These are phyloP conservation scores for Cataglyphis altisquamis DNA, from an alignment of 2,888 invertebrate species.

Conservation along the genomic window DNA sequence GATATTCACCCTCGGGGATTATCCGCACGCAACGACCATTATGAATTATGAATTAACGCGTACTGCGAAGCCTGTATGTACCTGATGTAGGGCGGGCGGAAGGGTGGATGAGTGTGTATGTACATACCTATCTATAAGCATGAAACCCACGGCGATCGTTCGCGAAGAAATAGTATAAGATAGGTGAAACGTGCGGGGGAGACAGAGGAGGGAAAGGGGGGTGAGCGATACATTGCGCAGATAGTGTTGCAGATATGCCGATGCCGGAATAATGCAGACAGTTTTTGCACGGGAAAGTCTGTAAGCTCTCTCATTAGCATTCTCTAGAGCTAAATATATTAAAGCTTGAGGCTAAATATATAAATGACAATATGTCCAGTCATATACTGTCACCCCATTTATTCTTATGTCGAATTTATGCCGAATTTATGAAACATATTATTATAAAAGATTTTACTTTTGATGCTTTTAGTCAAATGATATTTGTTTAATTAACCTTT, in stretches of 20 bases:
- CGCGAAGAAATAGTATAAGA: constrained; percentile 27
- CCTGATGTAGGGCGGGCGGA: constrained; percentile 38
- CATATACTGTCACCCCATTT: no score
- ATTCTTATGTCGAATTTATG: not conserved
- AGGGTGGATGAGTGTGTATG: not conserved
- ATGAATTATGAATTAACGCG: constrained; percentile 84
- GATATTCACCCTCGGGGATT: constrained; percentile 74
- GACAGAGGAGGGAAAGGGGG: not conserved
- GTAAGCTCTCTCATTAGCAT: constrained; percentile 5
- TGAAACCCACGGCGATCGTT: constrained; percentile 9
- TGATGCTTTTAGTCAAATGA: not conserved
- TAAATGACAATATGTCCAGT: not conserved
- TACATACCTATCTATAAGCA: constrained; percentile 10
- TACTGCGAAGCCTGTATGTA: constrained; percentile 42
- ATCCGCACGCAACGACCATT: constrained; percentile 81
- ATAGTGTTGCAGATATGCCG: constrained; percentile 22
- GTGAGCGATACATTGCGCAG: constrained; percentile 14
- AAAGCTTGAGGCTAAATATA: not conserved
- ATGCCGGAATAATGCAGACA: not conserved
- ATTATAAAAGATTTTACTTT: not conserved
- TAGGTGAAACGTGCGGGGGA: not conserved
- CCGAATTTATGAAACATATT: not conserved
- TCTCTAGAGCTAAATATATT: not conserved
- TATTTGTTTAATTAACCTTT: not conserved
- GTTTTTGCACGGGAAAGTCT: not conserved